These are phyloP conservation scores for Chloroclystis v-ata DNA, from an alignment of 2,888 invertebrate species.

Conservation along the genomic window DNA sequence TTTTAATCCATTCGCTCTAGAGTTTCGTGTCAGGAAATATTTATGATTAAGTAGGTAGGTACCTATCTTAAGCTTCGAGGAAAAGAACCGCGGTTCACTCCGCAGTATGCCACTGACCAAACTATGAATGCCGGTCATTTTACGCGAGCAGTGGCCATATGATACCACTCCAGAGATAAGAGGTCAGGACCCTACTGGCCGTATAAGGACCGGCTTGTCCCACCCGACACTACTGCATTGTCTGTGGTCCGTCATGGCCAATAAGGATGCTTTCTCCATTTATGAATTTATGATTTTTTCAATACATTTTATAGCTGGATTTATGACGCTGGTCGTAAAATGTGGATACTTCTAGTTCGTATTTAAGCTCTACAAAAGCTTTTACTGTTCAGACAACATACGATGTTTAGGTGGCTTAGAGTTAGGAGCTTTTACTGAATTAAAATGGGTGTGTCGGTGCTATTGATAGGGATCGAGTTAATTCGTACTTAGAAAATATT, in stretches of 20 bases:
- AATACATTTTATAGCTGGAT: conserved; percentile 7
- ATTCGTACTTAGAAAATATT: too few species aligned
- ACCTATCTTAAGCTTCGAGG: too few species aligned
- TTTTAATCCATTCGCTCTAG: too few species aligned
- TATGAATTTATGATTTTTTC: conserved; percentile 24
- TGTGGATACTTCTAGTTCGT: not conserved
- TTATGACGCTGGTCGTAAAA: conserved; percentile 9
- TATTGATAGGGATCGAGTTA: too few species aligned
- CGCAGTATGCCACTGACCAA: conserved; percentile 6
- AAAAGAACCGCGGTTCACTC: not conserved
- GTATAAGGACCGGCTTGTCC: conserved; percentile 60
- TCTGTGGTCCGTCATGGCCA: conserved; percentile 13
- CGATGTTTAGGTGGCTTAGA: not conserved
- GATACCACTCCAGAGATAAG: conserved; percentile 54
- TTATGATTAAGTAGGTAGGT: too few species aligned
- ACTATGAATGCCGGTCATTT: conserved; percentile 46
- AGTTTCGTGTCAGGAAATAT: too few species aligned
- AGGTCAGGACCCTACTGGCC: conserved; percentile 57
- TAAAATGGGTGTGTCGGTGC: not conserved
- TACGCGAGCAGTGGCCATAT: conserved; percentile 49
- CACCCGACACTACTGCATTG: conserved; percentile 1
- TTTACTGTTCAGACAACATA: conserved; percentile 1
- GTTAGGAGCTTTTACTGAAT: conserved; percentile 2
- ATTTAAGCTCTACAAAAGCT: not conserved
- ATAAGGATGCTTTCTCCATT: conserved; percentile 33